Conservation (phyloP, 2,113 vertebrate species). For the Cottus gobio region DNA sequence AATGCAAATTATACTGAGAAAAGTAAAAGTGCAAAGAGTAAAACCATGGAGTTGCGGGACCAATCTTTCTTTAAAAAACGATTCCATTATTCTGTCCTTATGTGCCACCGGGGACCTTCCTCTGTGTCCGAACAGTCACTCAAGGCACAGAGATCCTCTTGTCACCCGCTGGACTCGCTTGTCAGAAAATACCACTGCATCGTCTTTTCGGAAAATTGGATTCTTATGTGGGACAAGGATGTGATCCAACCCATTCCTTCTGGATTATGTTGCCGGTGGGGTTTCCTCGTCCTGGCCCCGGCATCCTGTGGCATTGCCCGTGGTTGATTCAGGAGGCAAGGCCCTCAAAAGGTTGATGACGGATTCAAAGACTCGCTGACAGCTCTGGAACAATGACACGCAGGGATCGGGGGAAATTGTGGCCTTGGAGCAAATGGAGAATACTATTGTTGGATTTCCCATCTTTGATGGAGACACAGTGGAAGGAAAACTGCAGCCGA, state of each 20-base stretch:
- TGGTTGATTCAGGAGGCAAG: slow-evolving; percentile 56
- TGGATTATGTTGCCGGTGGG: slow-evolving; percentile 53
- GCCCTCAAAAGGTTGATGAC: slow-evolving; percentile 69
- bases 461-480: slow-evolving; percentile 55
- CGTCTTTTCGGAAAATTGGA: slow-evolving; percentile 28
- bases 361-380: slow-evolving; percentile 73
- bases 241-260: slow-evolving; percentile 60
- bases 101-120: slow-evolving; percentile 15
- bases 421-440: slow-evolving; percentile 39
- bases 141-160: slow-evolving; percentile 33
- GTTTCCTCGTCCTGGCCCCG: slow-evolving; percentile 54
- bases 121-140: slow-evolving; percentile 29
- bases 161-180: slow-evolving; percentile 21
- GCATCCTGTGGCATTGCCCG: slow-evolving; percentile 64
- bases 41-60: slow-evolving; percentile 31
- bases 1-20: slow-evolving; percentile 62
- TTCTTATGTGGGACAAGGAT: slow-evolving; percentile 47
- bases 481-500: slow-evolving; percentile 60
- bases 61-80: slow-evolving; percentile 31
- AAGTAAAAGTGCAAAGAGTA: slow-evolving; percentile 61
- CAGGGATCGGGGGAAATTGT: slow-evolving; percentile 58
- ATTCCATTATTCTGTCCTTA: slow-evolving; percentile 39
- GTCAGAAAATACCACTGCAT: slow-evolving; percentile 18
- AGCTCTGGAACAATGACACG: slow-evolving; percentile 71
- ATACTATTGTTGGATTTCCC: slow-evolving; percentile 75